These are phyloP conservation scores for Drosophila silvestris DNA, from an alignment of 2,888 invertebrate genomes.

Conservation along the genomic window DNA sequence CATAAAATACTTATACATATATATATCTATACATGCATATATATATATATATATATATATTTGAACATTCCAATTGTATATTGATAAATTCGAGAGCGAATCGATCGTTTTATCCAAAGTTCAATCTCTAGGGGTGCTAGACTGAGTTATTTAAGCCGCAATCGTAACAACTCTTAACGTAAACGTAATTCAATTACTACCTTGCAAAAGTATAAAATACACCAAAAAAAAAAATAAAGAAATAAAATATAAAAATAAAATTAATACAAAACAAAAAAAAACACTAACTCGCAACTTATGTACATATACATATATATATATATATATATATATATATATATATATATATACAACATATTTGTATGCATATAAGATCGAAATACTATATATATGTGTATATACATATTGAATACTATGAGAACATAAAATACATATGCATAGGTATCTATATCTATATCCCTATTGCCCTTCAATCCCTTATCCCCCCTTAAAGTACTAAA, in stretches of 20 bases:
- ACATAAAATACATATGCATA: slow-evolving; percentile 21
- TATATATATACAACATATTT: slow-evolving; percentile 12
- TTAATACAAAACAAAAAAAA: slow-evolving; percentile 1
- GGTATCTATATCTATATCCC: slow-evolving; percentile 23
- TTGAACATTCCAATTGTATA: slow-evolving; percentile 60
- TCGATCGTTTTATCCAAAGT: slow-evolving; percentile 72
- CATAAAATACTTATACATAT: slow-evolving; percentile 24
- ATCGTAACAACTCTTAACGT: slow-evolving; percentile 45
- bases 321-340: slow-evolving; percentile 33
- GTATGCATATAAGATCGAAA: slow-evolving; percentile 20
- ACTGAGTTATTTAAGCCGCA: slow-evolving; percentile 74
- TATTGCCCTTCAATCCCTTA: neutral
- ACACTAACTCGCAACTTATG: slow-evolving; percentile 45
- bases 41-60: slow-evolving; percentile 30
- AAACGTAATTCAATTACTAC: slow-evolving; percentile 73
- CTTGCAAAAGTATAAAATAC: slow-evolving; percentile 76
- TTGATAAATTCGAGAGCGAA: slow-evolving; percentile 66
- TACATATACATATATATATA: slow-evolving; percentile 31
- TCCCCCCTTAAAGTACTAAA: slow-evolving; percentile 19
- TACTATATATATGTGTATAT: slow-evolving; percentile 5
- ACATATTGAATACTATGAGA: slow-evolving; percentile 12
- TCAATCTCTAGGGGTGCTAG: slow-evolving; percentile 82
- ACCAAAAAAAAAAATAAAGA: slow-evolving; percentile 35
- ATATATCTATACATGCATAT: slow-evolving; percentile 11
- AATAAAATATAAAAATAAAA: slow-evolving; percentile 13